Conservation (phyloP, 1,140 invertebrate species). For the Phthorimaea operculella region DNA sequence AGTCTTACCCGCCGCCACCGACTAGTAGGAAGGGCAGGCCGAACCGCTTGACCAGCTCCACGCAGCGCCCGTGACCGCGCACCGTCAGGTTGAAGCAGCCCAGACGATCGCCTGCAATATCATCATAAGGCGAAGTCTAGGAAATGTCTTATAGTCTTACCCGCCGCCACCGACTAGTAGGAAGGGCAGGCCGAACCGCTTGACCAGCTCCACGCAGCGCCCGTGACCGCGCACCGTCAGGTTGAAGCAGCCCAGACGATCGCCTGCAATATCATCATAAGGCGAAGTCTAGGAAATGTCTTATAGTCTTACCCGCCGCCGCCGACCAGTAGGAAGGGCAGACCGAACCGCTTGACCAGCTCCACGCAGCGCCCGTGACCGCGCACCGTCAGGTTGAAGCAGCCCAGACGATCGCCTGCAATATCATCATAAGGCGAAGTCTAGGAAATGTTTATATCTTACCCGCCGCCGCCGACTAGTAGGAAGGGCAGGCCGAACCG, state of each 20-base stretch:
- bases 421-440: not conserved
- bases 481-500: conserved; percentile 96
- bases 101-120: conserved; percentile 91
- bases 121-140: too few species aligned
- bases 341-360: conserved; percentile 90
- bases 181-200: conserved; percentile 95
- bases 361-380: too few species aligned
- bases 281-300: too few species aligned
- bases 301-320: conserved; percentile 82
- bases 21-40: conserved; percentile 95
- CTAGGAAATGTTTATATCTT: too few species aligned
- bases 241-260: conserved; percentile 98
- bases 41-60: conserved; percentile 96
- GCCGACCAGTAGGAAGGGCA: conserved; percentile 97
- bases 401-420: conserved; percentile 92
- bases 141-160: too few species aligned
- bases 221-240: too few species aligned
- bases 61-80: too few species aligned
- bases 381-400: conserved; percentile 88
- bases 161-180: conserved; percentile 97
- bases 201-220: conserved; percentile 97
- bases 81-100: conserved; percentile 93
- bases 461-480: conserved; percentile 96
- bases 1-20: conserved; percentile 89
- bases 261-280: conserved; percentile 66